Evolutionary conservation across 2,797 vertebrate species (phyloP), one percentile per base, ranked within the genome.

Genomic region (Anabas testudineus): DNA sequence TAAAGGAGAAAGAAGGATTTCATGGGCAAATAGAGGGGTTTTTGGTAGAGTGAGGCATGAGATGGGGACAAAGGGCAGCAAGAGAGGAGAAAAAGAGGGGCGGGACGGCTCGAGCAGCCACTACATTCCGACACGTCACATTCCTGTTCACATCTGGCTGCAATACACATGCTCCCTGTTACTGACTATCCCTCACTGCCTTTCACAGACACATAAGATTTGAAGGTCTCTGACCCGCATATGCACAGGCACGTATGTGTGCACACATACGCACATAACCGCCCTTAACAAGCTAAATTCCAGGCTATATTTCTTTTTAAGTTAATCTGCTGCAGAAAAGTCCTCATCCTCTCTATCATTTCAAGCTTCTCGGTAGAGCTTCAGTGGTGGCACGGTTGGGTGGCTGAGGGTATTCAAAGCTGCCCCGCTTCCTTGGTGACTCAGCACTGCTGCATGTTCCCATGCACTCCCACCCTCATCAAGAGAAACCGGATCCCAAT

Each of bases 81-180:
- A 70, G 74, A 83, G 62, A 83, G 71, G 76, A 82, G 81, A 71
- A 59, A 75, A 60, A 60, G 81, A 85, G 87, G 65, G 84, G 82
- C 30, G 80, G 85, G 85, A 66, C 67, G 26, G 60, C 74, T 84
- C n/a, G 43, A 84, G 86, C 87, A 86, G 88, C 88, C 87, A 73
- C 87, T 77, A 78, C 92, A 95, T 94, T 94, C 93, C 91, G 68
- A 92, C 92, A 91, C 84, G 86, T 95, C 91, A 93, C 91, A 94
- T 94, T 95, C 93, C 91, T 92, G 82, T 86, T 92, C 93, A 94
- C 94, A 94, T 95, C 94, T 94, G 94, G 92, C 93, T 93, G 91
- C 92, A 94, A 94, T 92, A 92, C 93, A 93, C 88, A 87, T 32
- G 61, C 83, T 91, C 73, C 79, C 83, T 43, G 76, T 86, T 89